A percentile compares a stretch with the other conserved stretches of the same genome.
phyloP scores from a whole-genome alignment of 2,888 invertebrate species.

The Hyppa rectilinea region DNA sequence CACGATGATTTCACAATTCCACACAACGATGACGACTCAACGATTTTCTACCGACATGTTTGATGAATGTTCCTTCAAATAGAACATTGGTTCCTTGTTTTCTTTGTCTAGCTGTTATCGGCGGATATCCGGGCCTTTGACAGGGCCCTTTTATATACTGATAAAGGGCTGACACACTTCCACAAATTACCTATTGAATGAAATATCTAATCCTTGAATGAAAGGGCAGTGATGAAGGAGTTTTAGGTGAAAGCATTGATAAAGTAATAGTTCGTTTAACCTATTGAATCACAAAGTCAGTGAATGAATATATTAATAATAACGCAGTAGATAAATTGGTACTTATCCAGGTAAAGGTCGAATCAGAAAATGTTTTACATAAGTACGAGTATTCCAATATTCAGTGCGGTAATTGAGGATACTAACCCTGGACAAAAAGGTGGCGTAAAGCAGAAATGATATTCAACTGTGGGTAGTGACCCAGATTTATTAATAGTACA shows the following conservation, averaged over 20 bases:
- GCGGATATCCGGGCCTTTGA: conserved; percentile 71
- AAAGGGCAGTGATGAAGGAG: conserved; percentile 3
- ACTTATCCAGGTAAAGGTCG: neutral
- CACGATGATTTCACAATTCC: conserved; percentile 11
- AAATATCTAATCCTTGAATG: conserved; percentile 46
- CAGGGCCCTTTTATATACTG: conserved; percentile 57
- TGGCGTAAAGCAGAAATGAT: conserved; percentile 20
- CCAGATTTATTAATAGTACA: conserved; percentile 34
- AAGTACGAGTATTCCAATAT: too few species aligned
- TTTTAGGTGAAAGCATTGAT: conserved; percentile 21
- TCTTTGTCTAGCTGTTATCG: conserved; percentile 69
- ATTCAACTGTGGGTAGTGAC: conserved; percentile 36
- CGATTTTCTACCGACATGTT: conserved; percentile 17
- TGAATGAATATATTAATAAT: neutral
- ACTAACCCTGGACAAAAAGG: conserved; percentile 11
- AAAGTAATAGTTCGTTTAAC: neutral
- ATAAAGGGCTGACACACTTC: conserved; percentile 60
- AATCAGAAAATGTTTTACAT: neutral
- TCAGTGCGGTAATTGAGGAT: neutral
- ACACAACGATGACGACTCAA: conserved; percentile 19
- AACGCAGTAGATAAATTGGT: neutral
- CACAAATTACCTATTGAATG: conserved; percentile 45
- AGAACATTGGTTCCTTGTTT: conserved; percentile 54
- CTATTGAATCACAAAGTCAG: conserved; percentile 1
- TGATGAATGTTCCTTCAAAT: conserved; percentile 42